Evolutionary conservation across 1,140 invertebrate genomes (phyloP), one percentile per base, ranked within the genome.

Genomic region (Musca vetustissima): DNA sequence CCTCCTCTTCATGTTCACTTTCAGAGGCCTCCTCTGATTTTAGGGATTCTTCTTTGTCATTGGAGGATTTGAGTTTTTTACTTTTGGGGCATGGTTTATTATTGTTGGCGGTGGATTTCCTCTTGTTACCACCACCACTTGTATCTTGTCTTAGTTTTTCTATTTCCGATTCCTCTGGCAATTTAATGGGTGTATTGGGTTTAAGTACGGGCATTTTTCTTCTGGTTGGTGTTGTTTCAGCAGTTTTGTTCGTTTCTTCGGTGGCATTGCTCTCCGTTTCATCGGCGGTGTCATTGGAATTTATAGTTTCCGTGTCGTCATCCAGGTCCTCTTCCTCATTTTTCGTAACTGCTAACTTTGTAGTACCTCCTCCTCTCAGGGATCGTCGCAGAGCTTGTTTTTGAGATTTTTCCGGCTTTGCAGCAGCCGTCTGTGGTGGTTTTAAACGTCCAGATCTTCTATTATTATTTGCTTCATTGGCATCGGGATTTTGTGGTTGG

Each of bases 1-100:
- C n/a, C n/a, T 47, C 50, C 1, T 68, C 53, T 17, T 67, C 48
- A 55, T 66, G 19, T 47, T 57, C 52, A 32, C 65, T 32, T 47
- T 25, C 50, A 2, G 14, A 4, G 57, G 47, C 21, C 13, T 57
- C 36, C 9, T 47, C 57, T 1, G 11, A 28, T 32, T 32, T 32
- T 4, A 32, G 4, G 28, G 28, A 9, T 8, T 59, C 55, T n/a
- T n/a, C n/a, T n/a, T n/a, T n/a, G 8, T 59, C 25, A 32, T 59
- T 32, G 17, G 28, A 28, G 17, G 55, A n/a, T 47, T 48, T 49
- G 14, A 14, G 14, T 48, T 48, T 48, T 47, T 64, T 64, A 6
- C 22, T 13, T n/a, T 64, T 47, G 3, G n/a, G 1, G 13, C 4
- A 2, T 9, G 61, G 19, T 21, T 64, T 64, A 21, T 7, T 64